A percentile compares a stretch with the other conserved stretches of the same genome.
Conservation (phyloP, 1,140 invertebrate genomes). For the Macrobrachium rosenbergii region DNA sequence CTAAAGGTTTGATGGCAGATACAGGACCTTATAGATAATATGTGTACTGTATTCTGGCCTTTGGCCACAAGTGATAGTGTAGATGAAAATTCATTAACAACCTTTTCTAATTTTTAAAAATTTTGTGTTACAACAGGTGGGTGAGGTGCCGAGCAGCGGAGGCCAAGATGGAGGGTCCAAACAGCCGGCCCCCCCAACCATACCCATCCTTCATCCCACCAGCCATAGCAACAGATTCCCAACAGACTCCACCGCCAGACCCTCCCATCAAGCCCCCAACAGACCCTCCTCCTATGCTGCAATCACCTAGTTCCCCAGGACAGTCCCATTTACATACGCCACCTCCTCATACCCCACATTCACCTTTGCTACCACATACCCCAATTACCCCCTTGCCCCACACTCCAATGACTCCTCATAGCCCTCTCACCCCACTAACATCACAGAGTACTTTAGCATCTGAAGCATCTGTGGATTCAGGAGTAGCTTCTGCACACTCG, state of each 20-base stretch:
- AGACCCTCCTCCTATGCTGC: constrained; percentile 25
- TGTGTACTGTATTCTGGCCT: too few species aligned
- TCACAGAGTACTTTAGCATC: constrained; percentile 56
- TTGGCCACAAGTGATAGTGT: too few species aligned
- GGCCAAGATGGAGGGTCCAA: constrained; percentile 58
- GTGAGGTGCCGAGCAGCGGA: constrained; percentile 60
- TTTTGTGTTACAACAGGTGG: constrained; percentile 34
- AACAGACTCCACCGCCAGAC: constrained; percentile 24
- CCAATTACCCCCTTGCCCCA: constrained; percentile 48
- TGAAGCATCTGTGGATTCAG: constrained; percentile 52
- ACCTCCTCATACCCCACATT: constrained; percentile 31
- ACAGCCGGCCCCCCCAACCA: constrained; percentile 55
- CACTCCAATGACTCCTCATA: constrained; percentile 49
- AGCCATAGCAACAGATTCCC: constrained; percentile 46
- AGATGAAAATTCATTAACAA: too few species aligned
- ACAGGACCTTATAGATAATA: too few species aligned
- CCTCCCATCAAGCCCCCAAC: constrained; percentile 13
- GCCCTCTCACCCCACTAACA: constrained; percentile 54
- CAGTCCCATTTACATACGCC: constrained; percentile 40
- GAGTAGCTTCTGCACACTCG: constrained; percentile 53
- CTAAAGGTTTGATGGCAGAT: too few species aligned
- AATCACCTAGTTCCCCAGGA: constrained; percentile 43
- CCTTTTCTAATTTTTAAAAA: too few species aligned
- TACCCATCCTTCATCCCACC: constrained; percentile 49
- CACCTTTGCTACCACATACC: constrained; percentile 40